Conservation (phyloP, 2,797 vertebrate species). For the Arnoldichthys spilopterus region DNA sequence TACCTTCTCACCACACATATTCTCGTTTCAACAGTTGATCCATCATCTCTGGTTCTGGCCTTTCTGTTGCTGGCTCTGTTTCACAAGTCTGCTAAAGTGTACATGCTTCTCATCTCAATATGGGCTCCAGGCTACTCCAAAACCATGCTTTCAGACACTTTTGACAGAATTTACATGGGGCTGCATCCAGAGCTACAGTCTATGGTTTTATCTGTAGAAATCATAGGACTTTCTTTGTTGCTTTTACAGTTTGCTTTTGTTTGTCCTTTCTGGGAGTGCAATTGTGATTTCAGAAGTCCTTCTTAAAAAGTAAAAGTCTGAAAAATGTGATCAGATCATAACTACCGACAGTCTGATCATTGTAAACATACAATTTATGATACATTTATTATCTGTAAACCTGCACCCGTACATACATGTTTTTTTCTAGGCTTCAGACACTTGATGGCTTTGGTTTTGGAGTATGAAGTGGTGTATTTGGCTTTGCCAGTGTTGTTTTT, state of each 20-base stretch:
- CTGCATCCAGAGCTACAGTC: neutral
- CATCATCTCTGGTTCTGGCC: neutral
- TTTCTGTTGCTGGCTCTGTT: slow-evolving; percentile 21
- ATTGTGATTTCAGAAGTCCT: neutral
- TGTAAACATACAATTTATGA: too few relatives aligned
- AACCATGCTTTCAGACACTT: neutral
- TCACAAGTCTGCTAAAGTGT: neutral
- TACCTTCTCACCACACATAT: slow-evolving; percentile 6
- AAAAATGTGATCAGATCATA: neutral
- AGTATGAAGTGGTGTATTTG: too few relatives aligned
- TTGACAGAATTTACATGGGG: neutral
- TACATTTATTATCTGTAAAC: too few relatives aligned
- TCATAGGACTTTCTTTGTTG: neutral
- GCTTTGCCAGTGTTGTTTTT: too few relatives aligned
- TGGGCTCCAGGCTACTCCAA: slow-evolving; percentile 3
- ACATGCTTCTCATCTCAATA: slow-evolving; percentile 21
- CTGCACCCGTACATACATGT: too few relatives aligned
- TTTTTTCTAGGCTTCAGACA: too few relatives aligned
- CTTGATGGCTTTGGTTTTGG: too few relatives aligned
- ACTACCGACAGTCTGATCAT: neutral
- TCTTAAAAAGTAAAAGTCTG: neutral
- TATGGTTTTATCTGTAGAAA: neutral
- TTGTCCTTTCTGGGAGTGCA: neutral
- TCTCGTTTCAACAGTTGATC: neutral
- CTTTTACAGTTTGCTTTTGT: neutral